A percentile compares a stretch with the other conserved stretches of the same genome.
Evolutionary conservation across 2,888 invertebrate species (phyloP).

Genomic region (Drosophila macrospina): DNA sequence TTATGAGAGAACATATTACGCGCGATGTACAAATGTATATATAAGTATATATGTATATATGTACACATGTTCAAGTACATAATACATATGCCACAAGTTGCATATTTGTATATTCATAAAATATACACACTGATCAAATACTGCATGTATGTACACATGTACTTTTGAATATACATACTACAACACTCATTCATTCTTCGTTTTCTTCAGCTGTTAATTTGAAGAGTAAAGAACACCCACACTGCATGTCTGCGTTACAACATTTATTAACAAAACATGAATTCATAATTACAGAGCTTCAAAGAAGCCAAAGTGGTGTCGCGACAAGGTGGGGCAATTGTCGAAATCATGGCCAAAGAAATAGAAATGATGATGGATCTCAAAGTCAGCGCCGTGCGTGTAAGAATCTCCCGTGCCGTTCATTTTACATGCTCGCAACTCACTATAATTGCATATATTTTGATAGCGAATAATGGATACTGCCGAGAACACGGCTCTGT

Average conservation of each 20-base stretch:
- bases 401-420: conserved; percentile 80
- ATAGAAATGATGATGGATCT: conserved; percentile 95
- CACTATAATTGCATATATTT: neutral
- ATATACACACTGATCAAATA: too few relatives aligned
- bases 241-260: too few relatives aligned
- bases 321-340: conserved; percentile 91
- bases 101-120: too few relatives aligned
- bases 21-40: too few relatives aligned
- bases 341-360: conserved; percentile 93
- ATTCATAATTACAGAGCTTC: conserved; percentile 88
- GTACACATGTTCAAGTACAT: too few relatives aligned
- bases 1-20: too few relatives aligned
- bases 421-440: neutral
- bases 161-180: too few relatives aligned
- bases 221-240: neutral
- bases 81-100: too few relatives aligned
- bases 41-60: too few relatives aligned
- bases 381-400: conserved; percentile 94
- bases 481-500: conserved; percentile 92
- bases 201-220: neutral
- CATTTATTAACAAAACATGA: neutral
- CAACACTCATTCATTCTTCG: too few relatives aligned
- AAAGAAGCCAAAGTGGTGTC: conserved; percentile 91
- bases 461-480: conserved; percentile 93
- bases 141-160: too few relatives aligned